Evolutionary conservation across 2,888 invertebrate species (phyloP).

Genomic region (Coelopa pilipes): DNA sequence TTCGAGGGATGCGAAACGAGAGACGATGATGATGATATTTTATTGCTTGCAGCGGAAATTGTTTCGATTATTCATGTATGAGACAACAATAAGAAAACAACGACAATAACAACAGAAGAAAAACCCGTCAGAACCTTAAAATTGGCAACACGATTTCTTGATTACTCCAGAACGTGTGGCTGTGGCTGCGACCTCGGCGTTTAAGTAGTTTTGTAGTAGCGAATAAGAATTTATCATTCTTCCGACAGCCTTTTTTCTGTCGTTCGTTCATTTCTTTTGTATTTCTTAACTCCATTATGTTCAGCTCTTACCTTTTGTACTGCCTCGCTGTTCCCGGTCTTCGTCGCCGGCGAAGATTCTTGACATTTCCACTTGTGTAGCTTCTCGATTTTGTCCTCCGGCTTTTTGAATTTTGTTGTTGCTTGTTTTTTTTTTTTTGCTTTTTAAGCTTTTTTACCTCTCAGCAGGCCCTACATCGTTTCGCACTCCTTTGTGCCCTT

Average conservation of each 20-base stretch:
- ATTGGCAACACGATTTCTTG: too few relatives aligned
- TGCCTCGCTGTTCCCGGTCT: background rate
- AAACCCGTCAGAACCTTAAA: too few relatives aligned
- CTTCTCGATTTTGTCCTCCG: constrained; percentile 9
- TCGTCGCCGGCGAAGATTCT: background rate
- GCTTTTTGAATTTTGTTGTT: too few relatives aligned
- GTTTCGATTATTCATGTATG: background rate
- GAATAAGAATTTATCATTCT: too few relatives aligned
- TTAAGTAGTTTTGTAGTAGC: too few relatives aligned
- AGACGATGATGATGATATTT: background rate
- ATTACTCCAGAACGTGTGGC: too few relatives aligned
- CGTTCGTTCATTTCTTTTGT: background rate
- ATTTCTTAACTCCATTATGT: background rate
- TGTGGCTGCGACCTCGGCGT: too few relatives aligned
- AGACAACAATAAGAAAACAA: too few relatives aligned
- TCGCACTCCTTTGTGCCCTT: background rate
- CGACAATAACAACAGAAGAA: too few relatives aligned
- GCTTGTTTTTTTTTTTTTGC: too few relatives aligned
- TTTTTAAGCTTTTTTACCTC: background rate
- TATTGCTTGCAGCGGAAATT: background rate
- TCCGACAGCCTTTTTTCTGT: background rate
- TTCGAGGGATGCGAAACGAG: background rate
- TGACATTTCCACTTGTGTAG: constrained; percentile 20
- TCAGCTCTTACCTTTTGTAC: background rate
- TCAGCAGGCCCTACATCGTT: background rate